A percentile compares a stretch with the other conserved stretches of the same genome.
Evolutionary conservation across 2,888 invertebrate genomes (phyloP).

Genomic region (Phymatocera aterrima): DNA sequence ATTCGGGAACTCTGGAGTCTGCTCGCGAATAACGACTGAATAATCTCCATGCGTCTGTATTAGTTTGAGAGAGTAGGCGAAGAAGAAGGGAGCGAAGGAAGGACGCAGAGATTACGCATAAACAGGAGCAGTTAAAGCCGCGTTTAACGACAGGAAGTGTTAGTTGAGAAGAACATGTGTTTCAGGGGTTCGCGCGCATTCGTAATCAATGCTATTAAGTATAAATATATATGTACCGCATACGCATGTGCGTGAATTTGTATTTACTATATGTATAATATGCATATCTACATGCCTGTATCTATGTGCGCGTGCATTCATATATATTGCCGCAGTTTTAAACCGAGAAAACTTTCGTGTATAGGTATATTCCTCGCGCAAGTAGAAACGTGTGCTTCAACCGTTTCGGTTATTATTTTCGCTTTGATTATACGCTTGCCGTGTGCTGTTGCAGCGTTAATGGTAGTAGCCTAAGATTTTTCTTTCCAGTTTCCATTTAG

Average conservation of each 20-base stretch:
- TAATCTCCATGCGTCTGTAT: not conserved
- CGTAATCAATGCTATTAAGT: constrained; percentile 58
- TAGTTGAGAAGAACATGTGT: constrained; percentile 68
- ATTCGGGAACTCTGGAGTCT: not conserved
- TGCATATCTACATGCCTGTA: not conserved
- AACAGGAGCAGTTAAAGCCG: constrained; percentile 65
- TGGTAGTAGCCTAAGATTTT: not conserved
- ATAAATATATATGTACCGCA: constrained; percentile 38
- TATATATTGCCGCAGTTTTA: too few relatives aligned
- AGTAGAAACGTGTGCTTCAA: constrained; percentile 33
- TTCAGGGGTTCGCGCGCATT: constrained; percentile 66
- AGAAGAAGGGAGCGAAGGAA: constrained; percentile 45
- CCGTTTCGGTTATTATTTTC: constrained; percentile 41
- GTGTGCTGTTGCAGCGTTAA: constrained; percentile 12
- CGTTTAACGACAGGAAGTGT: constrained; percentile 73
- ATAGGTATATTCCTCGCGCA: not conserved
- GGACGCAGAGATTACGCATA: constrained; percentile 55
- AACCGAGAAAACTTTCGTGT: not conserved
- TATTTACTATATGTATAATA: not conserved
- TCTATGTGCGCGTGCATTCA: not conserved
- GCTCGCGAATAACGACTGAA: not conserved
- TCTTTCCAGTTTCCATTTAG: constrained; percentile 22
- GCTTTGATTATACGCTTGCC: constrained; percentile 34
- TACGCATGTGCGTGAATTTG: not conserved
- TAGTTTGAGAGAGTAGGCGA: not conserved